Conservation (phyloP, 2,113 vertebrate species). For the Sinocyclocheilus rhinocerous region DNA sequence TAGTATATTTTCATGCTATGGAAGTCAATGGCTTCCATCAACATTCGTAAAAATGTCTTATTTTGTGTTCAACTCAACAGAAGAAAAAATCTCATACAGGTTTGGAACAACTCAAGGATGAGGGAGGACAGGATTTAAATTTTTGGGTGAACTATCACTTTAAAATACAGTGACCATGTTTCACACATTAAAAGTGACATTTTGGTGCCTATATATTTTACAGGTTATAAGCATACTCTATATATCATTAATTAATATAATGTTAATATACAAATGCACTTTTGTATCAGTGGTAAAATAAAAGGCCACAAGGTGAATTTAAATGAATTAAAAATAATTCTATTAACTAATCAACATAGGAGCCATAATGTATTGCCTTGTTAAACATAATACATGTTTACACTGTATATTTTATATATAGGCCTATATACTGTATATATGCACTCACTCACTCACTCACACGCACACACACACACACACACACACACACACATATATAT, state of each 20-base stretch:
- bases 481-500: too few species aligned
- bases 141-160: not conserved
- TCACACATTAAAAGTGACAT: not conserved
- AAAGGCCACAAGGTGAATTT: not conserved
- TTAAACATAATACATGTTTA: too few species aligned
- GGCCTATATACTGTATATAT: too few species aligned
- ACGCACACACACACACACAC: too few species aligned
- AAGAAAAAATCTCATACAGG: not conserved
- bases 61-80: conserved; percentile 1
- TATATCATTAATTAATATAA: too few species aligned
- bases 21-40: not conserved
- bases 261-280: not conserved
- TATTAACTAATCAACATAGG: not conserved
- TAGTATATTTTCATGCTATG: not conserved
- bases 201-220: not conserved
- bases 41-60: not conserved
- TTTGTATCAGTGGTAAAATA: not conserved
- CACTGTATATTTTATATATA: too few species aligned
- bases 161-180: not conserved
- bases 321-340: not conserved
- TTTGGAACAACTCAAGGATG: not conserved
- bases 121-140: not conserved
- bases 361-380: not conserved
- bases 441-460: too few species aligned
- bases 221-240: not conserved